Evolutionary conservation across 2,888 invertebrate species (phyloP), one percentile per base, ranked within the genome.

Genomic region (Cyclophora punctaria): DNA sequence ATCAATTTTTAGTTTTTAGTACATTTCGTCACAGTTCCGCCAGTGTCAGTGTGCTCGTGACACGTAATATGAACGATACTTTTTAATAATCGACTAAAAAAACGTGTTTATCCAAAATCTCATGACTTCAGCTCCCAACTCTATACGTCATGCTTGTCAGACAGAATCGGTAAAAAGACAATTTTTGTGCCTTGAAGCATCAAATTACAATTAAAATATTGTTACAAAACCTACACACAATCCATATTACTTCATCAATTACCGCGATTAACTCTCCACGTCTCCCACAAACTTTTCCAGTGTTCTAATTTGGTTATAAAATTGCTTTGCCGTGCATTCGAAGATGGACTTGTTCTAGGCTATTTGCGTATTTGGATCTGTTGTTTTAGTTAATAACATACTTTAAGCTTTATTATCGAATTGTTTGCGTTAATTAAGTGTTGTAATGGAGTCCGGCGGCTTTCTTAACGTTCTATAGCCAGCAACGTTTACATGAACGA

Each of bases 171-270:
- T 63, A 67, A 64, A 64, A 69, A 41, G 64, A 69, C 65, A 64
- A 66, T 67, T 74, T 74, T 68, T 63, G 70, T 73, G 69, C 67
- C 64, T 67, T 68, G 62, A 64, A 66, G 69, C 69, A 63, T 67
- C 62, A 59, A 58, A 66, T 55, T 55, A 55, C 54, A 63, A 20
- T 20, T 20, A 20, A 20, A 20, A 60, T 47, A 58, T 58, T 58
- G 57, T 53, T 59, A 52, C 51, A 55, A 53, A 51, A 57, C 52
- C 46, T 45, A 50, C 48, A 48, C 54, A 54, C 49, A 4, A 44
- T 7, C 34, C 34, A 34, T 44, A 34, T 20, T 34, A 34, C 34
- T 44, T 44, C 44, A 44, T 44, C 34, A 44, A 44, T 44, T 44
- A 44, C 33, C 20, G 44, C 44, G 33, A 44, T 44, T 33, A 44